Evolutionary conservation across 2,113 vertebrate species (phyloP).

Genomic region (Leptocoma aspasia): DNA sequence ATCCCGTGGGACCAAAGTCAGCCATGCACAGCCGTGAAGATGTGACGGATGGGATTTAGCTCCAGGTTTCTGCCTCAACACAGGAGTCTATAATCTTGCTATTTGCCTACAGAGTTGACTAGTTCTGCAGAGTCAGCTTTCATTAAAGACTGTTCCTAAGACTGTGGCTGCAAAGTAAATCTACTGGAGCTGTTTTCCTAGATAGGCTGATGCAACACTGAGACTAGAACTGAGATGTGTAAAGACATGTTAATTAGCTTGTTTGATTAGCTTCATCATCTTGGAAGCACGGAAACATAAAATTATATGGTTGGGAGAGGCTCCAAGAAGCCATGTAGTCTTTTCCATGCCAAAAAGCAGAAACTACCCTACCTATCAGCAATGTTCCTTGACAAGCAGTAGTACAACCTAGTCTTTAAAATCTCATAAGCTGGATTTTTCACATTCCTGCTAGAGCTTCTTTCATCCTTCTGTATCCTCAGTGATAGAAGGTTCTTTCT

Average conservation of each 20-base stretch:
- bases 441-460: not conserved
- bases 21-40: not conserved
- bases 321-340: not conserved
- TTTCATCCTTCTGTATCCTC: not conserved
- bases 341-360: not conserved
- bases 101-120: not conserved
- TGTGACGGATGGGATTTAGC: not conserved
- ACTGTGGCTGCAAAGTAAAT: not conserved
- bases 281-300: not conserved
- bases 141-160: not conserved
- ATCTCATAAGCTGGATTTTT: not conserved
- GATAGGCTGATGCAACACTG: not conserved
- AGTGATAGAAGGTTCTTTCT: not conserved
- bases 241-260: not conserved
- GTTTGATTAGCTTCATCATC: not conserved
- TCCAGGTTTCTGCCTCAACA: not conserved
- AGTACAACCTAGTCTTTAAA: not conserved
- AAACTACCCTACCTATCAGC: not conserved
- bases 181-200: not conserved
- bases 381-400: not conserved
- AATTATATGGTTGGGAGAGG: not conserved
- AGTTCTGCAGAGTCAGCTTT: not conserved
- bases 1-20: not conserved
- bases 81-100: not conserved
- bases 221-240: not conserved